Percentiles rank a stretch among this genome's conserved stretches.
Evolutionary conservation across 2,113 vertebrate genomes (phyloP).

Genomic region (Bufo bufo): DNA sequence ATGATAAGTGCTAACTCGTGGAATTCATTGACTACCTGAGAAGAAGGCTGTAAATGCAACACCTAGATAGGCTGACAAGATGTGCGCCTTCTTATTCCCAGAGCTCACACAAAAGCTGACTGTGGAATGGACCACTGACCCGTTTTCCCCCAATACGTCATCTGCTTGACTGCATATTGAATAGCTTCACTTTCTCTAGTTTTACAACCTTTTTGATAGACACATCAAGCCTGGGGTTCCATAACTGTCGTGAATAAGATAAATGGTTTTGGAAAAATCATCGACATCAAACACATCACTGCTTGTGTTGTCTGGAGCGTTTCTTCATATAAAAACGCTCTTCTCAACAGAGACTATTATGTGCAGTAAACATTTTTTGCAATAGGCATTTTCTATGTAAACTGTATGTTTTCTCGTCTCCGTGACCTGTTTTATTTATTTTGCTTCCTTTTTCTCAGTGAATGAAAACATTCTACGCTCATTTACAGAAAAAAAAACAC

Average conservation of each 20-base stretch:
- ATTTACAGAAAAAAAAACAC: neutral
- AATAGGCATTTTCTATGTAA: neutral
- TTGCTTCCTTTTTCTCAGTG: neutral
- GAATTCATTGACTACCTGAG: conserved; percentile 55
- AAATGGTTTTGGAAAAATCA: conserved; percentile 12
- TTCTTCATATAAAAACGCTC: neutral
- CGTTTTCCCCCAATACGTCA: conserved; percentile 37
- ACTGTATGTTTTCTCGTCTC: neutral
- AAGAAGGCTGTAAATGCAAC: conserved; percentile 57
- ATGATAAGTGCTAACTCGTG: conserved; percentile 55
- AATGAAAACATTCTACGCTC: neutral
- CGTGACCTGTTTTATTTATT: neutral
- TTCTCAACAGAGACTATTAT: neutral
- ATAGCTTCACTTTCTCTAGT: conserved; percentile 4
- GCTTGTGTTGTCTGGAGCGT: neutral
- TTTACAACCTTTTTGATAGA: conserved; percentile 31
- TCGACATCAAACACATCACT: conserved; percentile 15
- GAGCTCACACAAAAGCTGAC: conserved; percentile 50
- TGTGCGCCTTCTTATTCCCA: conserved; percentile 51
- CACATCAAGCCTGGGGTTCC: neutral
- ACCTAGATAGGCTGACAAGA: conserved; percentile 56
- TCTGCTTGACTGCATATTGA: conserved; percentile 51
- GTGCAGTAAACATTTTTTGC: neutral
- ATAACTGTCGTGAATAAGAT: conserved; percentile 19
- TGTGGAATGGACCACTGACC: conserved; percentile 54